Base-by-base conservation (phyloP, 2,797 vertebrate species). In the Moxostoma hubbsi region DNA sequence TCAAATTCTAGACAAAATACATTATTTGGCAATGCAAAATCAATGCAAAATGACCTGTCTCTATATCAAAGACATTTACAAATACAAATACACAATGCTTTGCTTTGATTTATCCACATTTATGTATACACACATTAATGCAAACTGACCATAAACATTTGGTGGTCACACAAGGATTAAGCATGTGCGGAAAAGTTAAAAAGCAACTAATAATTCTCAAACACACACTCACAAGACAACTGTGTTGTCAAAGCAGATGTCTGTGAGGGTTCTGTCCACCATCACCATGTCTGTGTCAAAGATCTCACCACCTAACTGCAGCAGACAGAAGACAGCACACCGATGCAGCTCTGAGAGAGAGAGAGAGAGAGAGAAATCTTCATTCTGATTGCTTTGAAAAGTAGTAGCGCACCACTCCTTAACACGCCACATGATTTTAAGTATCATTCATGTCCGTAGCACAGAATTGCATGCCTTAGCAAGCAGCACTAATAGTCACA, bases 251-350 rank as follows among this genome's bases (percentile, higher is more conserved):
- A 98, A 99, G 92, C 96, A 97, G 87, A 99, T 96, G 87, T 99
- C 97, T 0, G 97, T 97, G 80, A 98, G 93, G 0, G 97, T 98
- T 82, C 96, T 89, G 90, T 99, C 96, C 84, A 97, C 97, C 83
- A 97, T 93, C 86, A 97, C 93, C 95, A 97, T 97, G 88, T 98
- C 96, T 0, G 97, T 97, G 91, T 98, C 97, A 10, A 95, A 94
- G 86, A 98, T 97, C 88, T 98, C 95, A 0, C 94, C 94, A 4
- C 96, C 96, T 0, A 98, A 87, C 92, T 96, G 97, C 80, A 98
- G 93, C 82, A 98, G 93, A 83, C 97, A 95, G 92, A 99, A 98
- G 71, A 98, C 96, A 0, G 97, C 97, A 73, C 96, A 98, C 36
- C 96, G 95, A 81, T 97, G 97, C 46, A 96, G 93, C 86, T 97